Evolutionary conservation across 1,140 invertebrate genomes (phyloP), one percentile per base, ranked within the genome.

Genomic region (Theocolax elegans): DNA sequence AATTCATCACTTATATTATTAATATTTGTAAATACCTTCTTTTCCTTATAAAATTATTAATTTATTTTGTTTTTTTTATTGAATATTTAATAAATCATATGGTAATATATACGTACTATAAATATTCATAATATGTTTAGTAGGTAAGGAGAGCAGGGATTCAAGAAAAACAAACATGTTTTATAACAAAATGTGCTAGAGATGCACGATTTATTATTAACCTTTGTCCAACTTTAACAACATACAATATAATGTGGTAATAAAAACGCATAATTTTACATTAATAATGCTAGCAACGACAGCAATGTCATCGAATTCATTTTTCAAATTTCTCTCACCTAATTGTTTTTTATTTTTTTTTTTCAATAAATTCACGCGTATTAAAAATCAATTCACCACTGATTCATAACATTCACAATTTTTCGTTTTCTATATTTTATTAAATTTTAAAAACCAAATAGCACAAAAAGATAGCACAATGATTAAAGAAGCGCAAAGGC

Each of bases 141-240:
- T 15, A 10, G 19, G 19, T 51, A 27, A 29, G 51, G 25, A 46
- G 10, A 54, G 10, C 1, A 17, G 13, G 27, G n/a, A 44, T 13
- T 38, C 40, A 66, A 42, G 27, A 56, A 54, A 12, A 17, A 31
- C 7, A 38, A 38, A 31, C n/a, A n/a, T 13, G 40, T 67, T 68
- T 68, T 74, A 81, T 84, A 85, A 86, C 84, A 84, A 86, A 85
- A 75, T 85, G 83, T 85, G 83, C 79, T 76, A 77, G 75, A 77
- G 77, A 77, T 79, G 81, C 83, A 86, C 78, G 76, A 82, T 86
- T 85, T 85, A 84, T 84, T 84, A 82, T 84, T 84, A 84, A 84
- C 82, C 81, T 83, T 84, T 80, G 72, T 84, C 79, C 83, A 86
- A 81, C 83, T 85, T 86, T 85, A 86, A 86, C 83, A 85, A 85